A percentile compares a stretch with the other conserved stretches of the same genome.
These are phyloP conservation scores for Cephalopterus ornatus DNA, from an alignment of 2,113 vertebrate species.

Conservation along the genomic window DNA sequence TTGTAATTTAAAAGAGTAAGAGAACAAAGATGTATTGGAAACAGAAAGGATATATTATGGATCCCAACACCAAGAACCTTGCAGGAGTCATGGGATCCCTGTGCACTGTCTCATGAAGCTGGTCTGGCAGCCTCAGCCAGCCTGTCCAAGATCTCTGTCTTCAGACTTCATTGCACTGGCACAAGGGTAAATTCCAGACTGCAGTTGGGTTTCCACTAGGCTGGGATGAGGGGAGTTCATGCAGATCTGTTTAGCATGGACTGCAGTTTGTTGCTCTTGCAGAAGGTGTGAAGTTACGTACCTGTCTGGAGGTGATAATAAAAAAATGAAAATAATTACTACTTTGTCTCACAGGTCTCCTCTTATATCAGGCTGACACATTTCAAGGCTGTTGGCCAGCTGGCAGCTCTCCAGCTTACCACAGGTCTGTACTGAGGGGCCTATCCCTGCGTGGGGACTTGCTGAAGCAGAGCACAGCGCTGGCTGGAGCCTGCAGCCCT, in stretches of 20 bases:
- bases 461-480: not conserved
- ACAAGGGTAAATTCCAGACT: not conserved
- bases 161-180: not conserved
- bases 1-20: not conserved
- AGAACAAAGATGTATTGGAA: not conserved
- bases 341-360: not conserved
- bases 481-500: not conserved
- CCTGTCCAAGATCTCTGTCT: not conserved
- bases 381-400: not conserved
- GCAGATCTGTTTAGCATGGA: not conserved
- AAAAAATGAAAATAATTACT: not conserved
- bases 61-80: not conserved
- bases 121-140: rapidly evolving
- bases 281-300: not conserved
- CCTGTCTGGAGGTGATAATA: not conserved
- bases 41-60: not conserved
- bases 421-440: not conserved
- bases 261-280: not conserved
- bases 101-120: rapidly evolving
- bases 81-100: not conserved
- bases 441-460: not conserved
- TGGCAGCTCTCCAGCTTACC: not conserved
- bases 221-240: not conserved
- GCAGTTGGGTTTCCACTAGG: not conserved
- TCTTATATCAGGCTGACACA: not conserved